Percentiles rank a stretch among this genome's conserved stretches.
phyloP scores from a whole-genome alignment of 2,113 vertebrate genomes.

The Lonchura striata region DNA sequence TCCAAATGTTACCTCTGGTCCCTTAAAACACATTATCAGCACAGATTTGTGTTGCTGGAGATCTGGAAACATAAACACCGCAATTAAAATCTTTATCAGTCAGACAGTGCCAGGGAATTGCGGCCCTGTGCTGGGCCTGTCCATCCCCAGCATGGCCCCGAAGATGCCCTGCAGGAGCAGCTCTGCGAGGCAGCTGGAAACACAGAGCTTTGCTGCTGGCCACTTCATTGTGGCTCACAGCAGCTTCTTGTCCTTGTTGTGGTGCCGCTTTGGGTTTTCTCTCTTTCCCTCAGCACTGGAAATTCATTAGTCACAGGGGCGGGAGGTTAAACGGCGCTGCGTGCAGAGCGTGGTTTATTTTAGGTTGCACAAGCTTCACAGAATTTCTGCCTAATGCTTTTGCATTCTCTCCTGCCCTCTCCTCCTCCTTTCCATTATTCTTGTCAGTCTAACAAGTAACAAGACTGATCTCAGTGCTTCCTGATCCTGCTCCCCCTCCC shows the following conservation, averaged over 20 bases:
- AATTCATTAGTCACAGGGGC: conserved; percentile 1
- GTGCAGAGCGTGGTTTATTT: background rate
- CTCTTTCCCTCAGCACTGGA: background rate
- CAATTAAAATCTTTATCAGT: conserved; percentile 65
- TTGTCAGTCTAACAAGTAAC: background rate
- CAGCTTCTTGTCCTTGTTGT: rapidly evolving
- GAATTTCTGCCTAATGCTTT: background rate
- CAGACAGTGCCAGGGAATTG: background rate
- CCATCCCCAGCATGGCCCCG: background rate
- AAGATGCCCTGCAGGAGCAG: background rate
- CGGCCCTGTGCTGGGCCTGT: background rate
- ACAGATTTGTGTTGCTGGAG: conserved; percentile 20
- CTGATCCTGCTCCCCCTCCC: background rate
- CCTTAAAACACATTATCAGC: conserved; percentile 25
- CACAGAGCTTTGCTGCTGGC: background rate
- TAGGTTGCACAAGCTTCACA: background rate
- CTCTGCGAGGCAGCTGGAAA: background rate
- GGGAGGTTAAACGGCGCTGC: background rate
- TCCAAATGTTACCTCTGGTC: conserved; percentile 9
- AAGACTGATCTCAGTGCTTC: background rate
- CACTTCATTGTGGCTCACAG: background rate
- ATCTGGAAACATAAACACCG: conserved; percentile 32
- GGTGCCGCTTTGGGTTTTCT: background rate
- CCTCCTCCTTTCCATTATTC: conserved; percentile 10
- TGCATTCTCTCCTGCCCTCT: background rate